Evolutionary conservation across 2,797 vertebrate species (phyloP).

Genomic region (Fundulus diaphanus): DNA sequence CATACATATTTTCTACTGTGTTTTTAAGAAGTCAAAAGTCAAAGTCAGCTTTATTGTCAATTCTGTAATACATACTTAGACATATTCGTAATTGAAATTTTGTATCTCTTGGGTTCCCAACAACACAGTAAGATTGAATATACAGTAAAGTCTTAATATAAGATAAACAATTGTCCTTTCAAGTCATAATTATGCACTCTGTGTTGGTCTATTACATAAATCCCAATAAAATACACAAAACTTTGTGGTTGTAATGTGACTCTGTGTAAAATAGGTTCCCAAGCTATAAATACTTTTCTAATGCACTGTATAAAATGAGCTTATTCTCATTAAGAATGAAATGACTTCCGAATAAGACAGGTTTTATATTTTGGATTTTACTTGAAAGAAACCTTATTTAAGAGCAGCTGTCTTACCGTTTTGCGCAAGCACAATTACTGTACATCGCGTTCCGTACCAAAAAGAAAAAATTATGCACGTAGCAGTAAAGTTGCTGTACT

Average conservation of each 20-base stretch:
- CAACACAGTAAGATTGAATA: too few relatives aligned
- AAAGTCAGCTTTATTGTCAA: too few relatives aligned
- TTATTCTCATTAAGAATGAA: background rate
- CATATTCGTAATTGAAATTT: too few relatives aligned
- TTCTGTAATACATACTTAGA: too few relatives aligned
- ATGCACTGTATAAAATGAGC: background rate
- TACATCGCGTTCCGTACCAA: background rate
- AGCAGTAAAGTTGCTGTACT: slow-evolving; percentile 48
- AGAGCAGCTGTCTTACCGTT: background rate
- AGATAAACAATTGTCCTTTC: too few relatives aligned
- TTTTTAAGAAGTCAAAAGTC: background rate
- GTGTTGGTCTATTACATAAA: background rate
- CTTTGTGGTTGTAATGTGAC: background rate
- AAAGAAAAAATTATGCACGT: slow-evolving; percentile 5
- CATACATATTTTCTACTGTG: background rate
- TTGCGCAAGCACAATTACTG: background rate
- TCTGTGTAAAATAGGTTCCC: too few relatives aligned
- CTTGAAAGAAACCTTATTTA: background rate
- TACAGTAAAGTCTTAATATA: too few relatives aligned
- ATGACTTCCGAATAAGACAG: background rate
- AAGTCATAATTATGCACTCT: background rate
- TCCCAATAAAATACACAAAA: background rate
- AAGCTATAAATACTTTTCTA: background rate
- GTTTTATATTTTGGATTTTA: background rate
- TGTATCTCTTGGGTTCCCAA: too few relatives aligned